Base-by-base conservation (phyloP, 1,140 invertebrate genomes). In the Drosophila elegans region DNA sequence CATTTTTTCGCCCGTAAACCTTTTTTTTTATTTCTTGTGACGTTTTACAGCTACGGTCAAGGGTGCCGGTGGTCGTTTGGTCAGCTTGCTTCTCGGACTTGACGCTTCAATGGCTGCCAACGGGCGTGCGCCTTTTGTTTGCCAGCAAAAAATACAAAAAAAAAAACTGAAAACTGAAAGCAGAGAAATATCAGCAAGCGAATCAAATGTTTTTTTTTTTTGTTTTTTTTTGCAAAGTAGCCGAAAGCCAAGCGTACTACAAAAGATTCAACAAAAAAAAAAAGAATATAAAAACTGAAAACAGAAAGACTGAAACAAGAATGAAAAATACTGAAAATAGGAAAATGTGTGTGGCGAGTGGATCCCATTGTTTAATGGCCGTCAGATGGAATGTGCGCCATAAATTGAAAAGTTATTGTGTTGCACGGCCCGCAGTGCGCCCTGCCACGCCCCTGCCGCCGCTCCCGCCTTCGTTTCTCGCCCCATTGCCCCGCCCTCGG, bases 371-470 rank as follows among this genome's bases (percentile, higher is more conserved):
- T 88, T 88, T 88, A 88, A 88, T 89, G 79, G 83, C 80, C 83
- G 79, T 88, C 83, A 88, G 83, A 80, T 89, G 83, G 84, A 88
- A 88, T 88, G 80, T 88, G 84, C 84, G 84, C 83, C 76, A 89
- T 69, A 89, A 88, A 88, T 88, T 88, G 83, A 88, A 88, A 88
- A 88, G 83, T 88, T 89, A 88, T 88, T 88, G 83, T 88, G 83
- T 75, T 78, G 78, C 82, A 74, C 63, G 74, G 74, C 52, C 74
- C 73, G 48, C 32, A 55, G 42, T 36, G 32, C 21, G 42, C 38
- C 49, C 63, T 56, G 46, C 41, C 39, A 41, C 41, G 11, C 74
- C 72, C 66, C 56, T 46, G 52, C n/a, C n/a, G n/a, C n/a, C n/a
- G n/a, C n/a, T n/a, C n/a, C n/a, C n/a, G n/a, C 38, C 9, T 9